Evolutionary conservation across 1,140 invertebrate species (phyloP), one percentile per base, ranked within the genome.

Genomic region (Euwallacea similis): DNA sequence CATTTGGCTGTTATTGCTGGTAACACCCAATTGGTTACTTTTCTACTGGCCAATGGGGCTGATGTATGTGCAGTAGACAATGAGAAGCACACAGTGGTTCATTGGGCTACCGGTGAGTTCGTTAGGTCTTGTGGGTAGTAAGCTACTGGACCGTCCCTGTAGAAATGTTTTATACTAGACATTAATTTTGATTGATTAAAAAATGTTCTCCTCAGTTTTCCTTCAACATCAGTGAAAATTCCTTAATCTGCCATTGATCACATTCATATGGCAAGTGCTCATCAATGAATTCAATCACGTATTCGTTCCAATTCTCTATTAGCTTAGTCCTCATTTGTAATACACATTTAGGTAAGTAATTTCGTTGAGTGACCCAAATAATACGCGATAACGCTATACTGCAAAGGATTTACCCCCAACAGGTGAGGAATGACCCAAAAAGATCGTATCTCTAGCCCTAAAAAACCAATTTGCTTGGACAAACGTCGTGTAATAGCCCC

Each of bases 61-160:
- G 91, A 97, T 78, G 89, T 98, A 54, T 92, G 93, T 80, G 90
- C 91, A 44, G 86, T 92, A 63, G 97, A 99, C 82, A 90, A 94
- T 78, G 97, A 99, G 81, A 90, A 92, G 61, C 97, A 99, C 80
- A 96, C 96, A 2, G 91, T 94, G n/a, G 90, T 98, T 11, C 97
- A 99, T 82, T 99, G 97, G 97, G 97, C 97, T 4, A 96, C 95
- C 74, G 96, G 96, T 96, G 82, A 86, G 16, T 61, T 33, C 21
- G 4, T 4, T 50, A 4, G 21, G 21, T 33, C 21, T 1, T 33
- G n/a, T 33, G 21, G 4, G 21, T 33, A 4, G 21, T 33, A 33
- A 4, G 4, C 21, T 33, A 33, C 21, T 4, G 21, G 21, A 4
- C 4, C 4, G 21, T 4, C 21, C 21, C 21, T 2, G 21, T 4